Evolutionary conservation across 2,888 invertebrate species (phyloP).

Genomic region (Notocelia uddmanniana): DNA sequence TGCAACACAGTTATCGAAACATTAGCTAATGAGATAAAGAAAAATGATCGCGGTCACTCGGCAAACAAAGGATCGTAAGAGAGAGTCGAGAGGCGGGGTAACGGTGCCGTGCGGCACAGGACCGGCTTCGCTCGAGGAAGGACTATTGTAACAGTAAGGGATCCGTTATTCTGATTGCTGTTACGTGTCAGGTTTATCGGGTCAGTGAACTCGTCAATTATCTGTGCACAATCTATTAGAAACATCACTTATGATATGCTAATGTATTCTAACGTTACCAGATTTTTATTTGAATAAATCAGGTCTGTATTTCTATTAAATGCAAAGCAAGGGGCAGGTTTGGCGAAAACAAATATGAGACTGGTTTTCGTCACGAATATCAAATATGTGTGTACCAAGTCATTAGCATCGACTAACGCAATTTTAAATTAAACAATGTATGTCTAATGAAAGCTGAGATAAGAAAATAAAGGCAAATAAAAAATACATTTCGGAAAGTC

Average conservation of each 20-base stretch:
- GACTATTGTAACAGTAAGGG: constrained; percentile 55
- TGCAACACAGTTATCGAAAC: constrained; percentile 14
- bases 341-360: constrained; percentile 21
- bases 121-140: constrained; percentile 50
- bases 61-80: constrained; percentile 24
- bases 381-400: constrained; percentile 6
- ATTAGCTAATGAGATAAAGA: constrained; percentile 22
- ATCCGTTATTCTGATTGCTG: constrained; percentile 55
- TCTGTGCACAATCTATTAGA: constrained; percentile 27
- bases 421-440: neutral
- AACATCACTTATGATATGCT: constrained; percentile 34
- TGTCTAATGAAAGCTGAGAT: no score
- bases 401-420: constrained; percentile 16
- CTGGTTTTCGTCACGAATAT: constrained; percentile 23
- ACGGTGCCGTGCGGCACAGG: constrained; percentile 59
- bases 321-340: constrained; percentile 31
- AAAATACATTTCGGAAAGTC: no score
- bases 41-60: constrained; percentile 12
- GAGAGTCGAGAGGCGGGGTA: constrained; percentile 50
- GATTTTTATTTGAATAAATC: constrained; percentile 33
- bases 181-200: constrained; percentile 55
- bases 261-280: constrained; percentile 39
- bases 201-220: constrained; percentile 60
- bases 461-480: no score
- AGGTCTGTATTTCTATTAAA: constrained; percentile 31